Base-by-base conservation (phyloP, 2,797 vertebrate genomes). In the Champsocephalus gunnari region DNA sequence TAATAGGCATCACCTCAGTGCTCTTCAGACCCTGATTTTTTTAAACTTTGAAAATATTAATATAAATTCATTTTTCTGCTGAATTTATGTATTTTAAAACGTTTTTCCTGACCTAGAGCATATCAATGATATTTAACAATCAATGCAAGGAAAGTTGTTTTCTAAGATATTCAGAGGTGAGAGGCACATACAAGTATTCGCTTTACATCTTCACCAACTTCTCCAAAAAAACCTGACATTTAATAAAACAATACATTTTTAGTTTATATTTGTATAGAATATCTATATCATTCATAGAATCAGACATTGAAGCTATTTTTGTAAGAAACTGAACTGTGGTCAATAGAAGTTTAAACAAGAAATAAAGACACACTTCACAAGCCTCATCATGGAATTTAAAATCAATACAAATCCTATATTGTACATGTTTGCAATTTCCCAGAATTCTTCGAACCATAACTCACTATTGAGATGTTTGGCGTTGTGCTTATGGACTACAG, bases 1-100 rank as follows among this genome's bases (percentile, higher is more conserved):
- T 94, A 94, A 93, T 93, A 89, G 88, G 92, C 93, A 92, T 91
- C 93, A 93, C 91, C 90, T 92, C 92, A 92, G 76, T 92, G 91
- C 90, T 84, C 87, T 85, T 84, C 83, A 83, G 64, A 77, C 69
- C 34, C 53, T 8, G 71, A 79, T 81, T 85, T 87, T 80, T 73
- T 80, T 70, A 79, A 78, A 81, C 82, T 91, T 89, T 88, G 88
- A 92, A 92, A 93, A 90, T 86, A 91, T 90, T 88, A 90, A 91
- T 88, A 88, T 77, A 66, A 92, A 91, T 91, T 86, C 65, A 54
- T 81, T 86, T 81, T 73, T 61, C 53, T 71, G 62, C 80, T 89
- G 91, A 92, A 92, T 92, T 89, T 79, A 92, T 92, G 91, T 92
- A 84, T 93, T 91, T 91, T 86, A 78, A 92, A 91, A 74, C 51